Evolutionary conservation across 2,888 invertebrate species (phyloP).

Genomic region (Oscheius sp.): DNA sequence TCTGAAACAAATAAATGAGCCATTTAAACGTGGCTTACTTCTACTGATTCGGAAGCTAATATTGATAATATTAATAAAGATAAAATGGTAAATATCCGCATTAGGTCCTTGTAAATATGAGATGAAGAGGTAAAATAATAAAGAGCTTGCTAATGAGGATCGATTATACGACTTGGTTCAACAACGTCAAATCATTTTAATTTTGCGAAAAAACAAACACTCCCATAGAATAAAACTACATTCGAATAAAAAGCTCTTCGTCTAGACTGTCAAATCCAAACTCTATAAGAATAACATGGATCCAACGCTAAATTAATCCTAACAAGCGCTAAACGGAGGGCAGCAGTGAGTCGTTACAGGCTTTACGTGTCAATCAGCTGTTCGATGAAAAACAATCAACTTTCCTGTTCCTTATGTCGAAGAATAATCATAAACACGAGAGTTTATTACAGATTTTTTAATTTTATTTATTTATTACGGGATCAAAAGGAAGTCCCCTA

Average conservation of each 20-base stretch:
- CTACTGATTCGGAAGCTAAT: constrained; percentile 16
- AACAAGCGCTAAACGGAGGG: too few relatives aligned
- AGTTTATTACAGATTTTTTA: too few relatives aligned
- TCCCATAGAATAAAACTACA: too few relatives aligned
- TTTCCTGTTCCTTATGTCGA: not conserved
- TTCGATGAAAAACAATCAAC: not conserved
- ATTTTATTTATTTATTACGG: too few relatives aligned
- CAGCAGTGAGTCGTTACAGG: too few relatives aligned
- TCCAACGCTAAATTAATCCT: too few relatives aligned
- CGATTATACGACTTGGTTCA: too few relatives aligned
- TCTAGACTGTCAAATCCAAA: not conserved
- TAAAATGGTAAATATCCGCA: constrained; percentile 6
- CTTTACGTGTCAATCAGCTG: not conserved
- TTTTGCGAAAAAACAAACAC: not conserved
- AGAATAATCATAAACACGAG: not conserved
- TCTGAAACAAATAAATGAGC: not conserved
- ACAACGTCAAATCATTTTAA: too few relatives aligned
- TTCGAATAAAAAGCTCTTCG: too few relatives aligned
- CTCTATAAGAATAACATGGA: constrained; percentile 18
- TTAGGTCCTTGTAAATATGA: not conserved
- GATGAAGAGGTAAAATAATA: too few relatives aligned
- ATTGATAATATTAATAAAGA: not conserved
- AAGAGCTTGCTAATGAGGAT: too few relatives aligned
- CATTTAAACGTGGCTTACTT: not conserved
- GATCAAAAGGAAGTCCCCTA: too few relatives aligned